A percentile compares a stretch with the other conserved stretches of the same genome.
phyloP scores from a whole-genome alignment of 2,113 vertebrate genomes.

The Strix uralensis region DNA sequence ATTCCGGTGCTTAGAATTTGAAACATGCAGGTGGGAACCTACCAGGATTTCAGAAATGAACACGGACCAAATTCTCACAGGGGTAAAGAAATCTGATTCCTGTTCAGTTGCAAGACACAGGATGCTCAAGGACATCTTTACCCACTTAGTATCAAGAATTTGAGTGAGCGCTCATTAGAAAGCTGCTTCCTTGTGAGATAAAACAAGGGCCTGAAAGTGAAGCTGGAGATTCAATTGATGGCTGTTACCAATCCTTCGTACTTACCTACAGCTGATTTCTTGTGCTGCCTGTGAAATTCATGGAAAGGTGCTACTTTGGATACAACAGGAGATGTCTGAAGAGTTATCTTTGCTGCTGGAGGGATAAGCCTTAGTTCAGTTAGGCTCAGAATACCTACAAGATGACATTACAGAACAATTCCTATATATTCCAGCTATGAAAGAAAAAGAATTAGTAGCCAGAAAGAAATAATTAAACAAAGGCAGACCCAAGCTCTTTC shows the following conservation, averaged over 20 bases:
- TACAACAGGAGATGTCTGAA: conserved; percentile 53
- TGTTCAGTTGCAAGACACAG: neutral
- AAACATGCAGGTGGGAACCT: neutral
- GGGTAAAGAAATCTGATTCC: neutral
- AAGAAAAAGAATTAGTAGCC: neutral
- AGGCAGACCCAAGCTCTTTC: neutral
- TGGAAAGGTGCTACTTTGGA: conserved; percentile 60
- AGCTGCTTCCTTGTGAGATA: neutral
- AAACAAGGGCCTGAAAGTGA: neutral
- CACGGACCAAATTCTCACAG: neutral
- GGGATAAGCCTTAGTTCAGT: conserved; percentile 66
- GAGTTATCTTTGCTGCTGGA: conserved; percentile 52
- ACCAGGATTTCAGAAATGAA: neutral
- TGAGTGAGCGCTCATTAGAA: neutral
- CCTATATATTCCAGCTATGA: neutral
- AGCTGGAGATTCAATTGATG: neutral
- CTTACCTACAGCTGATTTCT: conserved; percentile 57
- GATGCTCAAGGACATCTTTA: neutral
- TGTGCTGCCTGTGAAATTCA: conserved; percentile 38
- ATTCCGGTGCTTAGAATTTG: neutral
- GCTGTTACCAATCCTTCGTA: neutral
- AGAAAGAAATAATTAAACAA: conserved; percentile 10
- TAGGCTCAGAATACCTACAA: conserved; percentile 64
- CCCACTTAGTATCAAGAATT: neutral
- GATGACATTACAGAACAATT: neutral